Percentiles rank a stretch among this genome's conserved stretches.
Evolutionary conservation across 2,888 invertebrate genomes (phyloP).

Genomic region (Hirtodrosophila alboralis): DNA sequence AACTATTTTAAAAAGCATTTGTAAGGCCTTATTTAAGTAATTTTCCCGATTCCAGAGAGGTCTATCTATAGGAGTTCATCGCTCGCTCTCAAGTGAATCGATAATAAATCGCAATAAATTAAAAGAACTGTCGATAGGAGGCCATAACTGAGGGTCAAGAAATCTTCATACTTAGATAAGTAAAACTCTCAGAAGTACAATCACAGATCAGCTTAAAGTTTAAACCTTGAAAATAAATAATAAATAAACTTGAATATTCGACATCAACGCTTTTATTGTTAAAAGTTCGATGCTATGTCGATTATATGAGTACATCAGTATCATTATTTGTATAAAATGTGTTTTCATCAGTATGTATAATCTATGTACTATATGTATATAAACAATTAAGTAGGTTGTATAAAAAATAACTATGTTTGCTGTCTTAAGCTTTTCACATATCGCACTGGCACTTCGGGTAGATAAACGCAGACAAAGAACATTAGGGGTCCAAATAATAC

Average conservation of each 20-base stretch:
- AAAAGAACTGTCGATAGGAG: slow-evolving; percentile 24
- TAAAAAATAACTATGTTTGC: slow-evolving; percentile 55
- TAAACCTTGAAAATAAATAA: slow-evolving; percentile 24
- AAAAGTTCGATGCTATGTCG: slow-evolving; percentile 24
- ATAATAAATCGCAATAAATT: not conserved
- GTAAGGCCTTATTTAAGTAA: no score
- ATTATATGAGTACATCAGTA: slow-evolving; percentile 45
- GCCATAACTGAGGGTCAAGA: slow-evolving; percentile 12
- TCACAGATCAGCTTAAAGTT: not conserved
- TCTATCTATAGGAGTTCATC: slow-evolving; percentile 30
- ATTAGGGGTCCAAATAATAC: slow-evolving; percentile 89
- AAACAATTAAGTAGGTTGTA: slow-evolving; percentile 29
- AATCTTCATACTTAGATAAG: not conserved
- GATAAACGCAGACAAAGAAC: slow-evolving; percentile 86
- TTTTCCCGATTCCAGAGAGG: no score
- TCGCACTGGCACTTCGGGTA: slow-evolving; percentile 89
- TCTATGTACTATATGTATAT: slow-evolving; percentile 48
- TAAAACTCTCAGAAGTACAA: slow-evolving; percentile 4
- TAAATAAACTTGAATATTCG: slow-evolving; percentile 6
- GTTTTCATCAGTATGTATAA: slow-evolving; percentile 10
- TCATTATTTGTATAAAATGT: slow-evolving; percentile 16
- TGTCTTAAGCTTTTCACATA: slow-evolving; percentile 86
- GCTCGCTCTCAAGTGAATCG: slow-evolving; percentile 23
- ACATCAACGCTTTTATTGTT: slow-evolving; percentile 47
- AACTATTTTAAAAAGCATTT: no score